Evolutionary conservation across 2,113 vertebrate species (phyloP), one percentile per base, ranked within the genome.

Genomic region (Entomyzon cyanotis): DNA sequence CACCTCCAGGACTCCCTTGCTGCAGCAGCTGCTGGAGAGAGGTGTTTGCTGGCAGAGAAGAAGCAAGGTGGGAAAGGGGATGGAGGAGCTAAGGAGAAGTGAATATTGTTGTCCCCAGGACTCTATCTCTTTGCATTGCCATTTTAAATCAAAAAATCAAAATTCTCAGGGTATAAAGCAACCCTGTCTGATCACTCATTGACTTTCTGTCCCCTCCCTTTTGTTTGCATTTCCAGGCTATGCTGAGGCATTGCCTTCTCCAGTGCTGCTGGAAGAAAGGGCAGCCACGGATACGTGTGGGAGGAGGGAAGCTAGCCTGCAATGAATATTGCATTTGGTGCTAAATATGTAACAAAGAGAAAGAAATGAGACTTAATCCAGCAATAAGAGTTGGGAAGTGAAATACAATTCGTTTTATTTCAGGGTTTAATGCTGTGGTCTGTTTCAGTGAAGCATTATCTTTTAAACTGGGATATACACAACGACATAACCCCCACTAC

Each of bases 381-480:
- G 79, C 73, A 76, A 55, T 58, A 94, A 77, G 80, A 87, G 46
- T 62, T 84, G 56, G 86, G 71, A 93, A 95, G 90, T 93, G 69
- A 89, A 96, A 64, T 30, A 35, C 76, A 85, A 92, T 92, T 82
- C 1, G 0, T 94, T 97, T 97, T 96, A 93, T 96, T 84, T 68
- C 82, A 85, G 67, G 69, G 50, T 96, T 96, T 96, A 95, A 87
- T 91, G 77, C 46, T 24, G 88, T 70, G 74, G 83, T 94, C 88
- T 95, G 92, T 85, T 96, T 90, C 84, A 83, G 83, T 63, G 84
- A 79, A 82, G 86, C 62, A 82, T 97, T 97, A 91, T 96, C 94
- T 97, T 96, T 97, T 92, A 85, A 96, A 96, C 94, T 59, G 84
- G 95, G 90, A 93, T 96, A 97, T 92, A 87, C 15, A 25, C 93